Base-by-base conservation (phyloP, 2,888 invertebrate genomes). In the Helobdella robusta region DNA sequence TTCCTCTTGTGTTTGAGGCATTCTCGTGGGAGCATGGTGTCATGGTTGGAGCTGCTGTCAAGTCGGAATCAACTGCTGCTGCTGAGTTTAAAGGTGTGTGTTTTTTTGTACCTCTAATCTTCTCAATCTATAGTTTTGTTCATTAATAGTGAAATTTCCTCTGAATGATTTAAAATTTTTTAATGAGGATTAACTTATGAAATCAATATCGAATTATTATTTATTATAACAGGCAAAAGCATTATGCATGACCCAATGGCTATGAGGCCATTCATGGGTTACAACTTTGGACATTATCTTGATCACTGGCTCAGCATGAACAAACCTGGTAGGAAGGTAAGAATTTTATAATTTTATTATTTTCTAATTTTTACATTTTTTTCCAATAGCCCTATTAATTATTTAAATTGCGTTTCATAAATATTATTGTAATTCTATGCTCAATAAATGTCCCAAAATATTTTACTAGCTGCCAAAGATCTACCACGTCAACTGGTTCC, bases 211-310 rank as follows among this genome's bases (percentile, higher is more conserved):
- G n/a, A n/a, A n/a, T n/a, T 48, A 18, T 11, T 48, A 18, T 4
- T 18, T 6, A 4, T 8, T 6, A 48, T 48, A 25, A 8, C 32
- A 46, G 58, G 62, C 50, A 74, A 75, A 63, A 34, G 46, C 20
- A 72, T 76, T 59, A 75, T 76, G 75, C 75, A 75, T 63, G 75
- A 75, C 64, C 75, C 75, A 4, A 72, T 75, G 70, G 75, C 75
- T 0, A 75, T 75, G 75, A 65, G 75, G 20, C 75, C 75, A 4
- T 75, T 75, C 69, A 70, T 76, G 67, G 75, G 76, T 30, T 75
- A 75, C 70, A 75, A 75, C 69, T 74, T 74, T 48, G 73, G 74
- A 18, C 50, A 73, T 44, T 73, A 73, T 64, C 68, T 74, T 28
- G 60, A 73, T 30, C 73, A 73, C 67, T 73, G 73, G 73, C 67